phyloP scores from a whole-genome alignment of 2,797 vertebrate genomes.

The Lutjanus argentimaculatus region DNA sequence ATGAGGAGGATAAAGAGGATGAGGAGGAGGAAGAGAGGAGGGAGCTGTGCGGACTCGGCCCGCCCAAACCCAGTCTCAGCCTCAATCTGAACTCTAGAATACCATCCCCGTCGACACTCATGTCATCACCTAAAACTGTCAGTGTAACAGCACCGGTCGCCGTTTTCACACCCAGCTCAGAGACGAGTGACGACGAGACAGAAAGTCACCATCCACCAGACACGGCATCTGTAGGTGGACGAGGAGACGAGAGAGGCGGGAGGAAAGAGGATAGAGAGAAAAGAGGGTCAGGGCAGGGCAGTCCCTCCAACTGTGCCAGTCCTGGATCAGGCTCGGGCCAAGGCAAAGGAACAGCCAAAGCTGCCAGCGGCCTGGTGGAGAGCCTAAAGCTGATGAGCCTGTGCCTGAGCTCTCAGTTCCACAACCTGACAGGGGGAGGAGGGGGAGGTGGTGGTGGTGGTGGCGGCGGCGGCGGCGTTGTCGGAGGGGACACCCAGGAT shows the following conservation, averaged over 20 bases:
- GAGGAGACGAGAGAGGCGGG: slow-evolving; percentile 81
- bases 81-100: slow-evolving; percentile 91
- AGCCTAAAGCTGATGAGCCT: slow-evolving; percentile 97
- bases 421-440: slow-evolving; percentile 81
- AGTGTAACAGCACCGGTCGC: slow-evolving; percentile 88
- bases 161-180: slow-evolving; percentile 93
- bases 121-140: slow-evolving; percentile 82
- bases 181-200: slow-evolving; percentile 92
- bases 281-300: slow-evolving; percentile 74
- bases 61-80: slow-evolving; percentile 92
- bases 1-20: slow-evolving; percentile 96
- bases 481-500: slow-evolving; percentile 89
- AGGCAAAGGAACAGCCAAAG: slow-evolving; percentile 85
- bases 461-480: slow-evolving; percentile 67
- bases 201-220: slow-evolving; percentile 87
- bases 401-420: slow-evolving; percentile 95
- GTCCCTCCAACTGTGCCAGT: slow-evolving; percentile 81
- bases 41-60: slow-evolving; percentile 71
- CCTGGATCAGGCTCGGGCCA: slow-evolving; percentile 78
- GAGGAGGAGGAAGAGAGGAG: slow-evolving; percentile 74
- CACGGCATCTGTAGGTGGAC: slow-evolving; percentile 72
- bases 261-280: slow-evolving; percentile 67
- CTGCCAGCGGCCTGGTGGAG: slow-evolving; percentile 93
- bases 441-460: slow-evolving; percentile 53
- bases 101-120: slow-evolving; percentile 55